Base-by-base conservation (phyloP, 2,113 vertebrate genomes). In the Cheirogaleus medius region DNA sequence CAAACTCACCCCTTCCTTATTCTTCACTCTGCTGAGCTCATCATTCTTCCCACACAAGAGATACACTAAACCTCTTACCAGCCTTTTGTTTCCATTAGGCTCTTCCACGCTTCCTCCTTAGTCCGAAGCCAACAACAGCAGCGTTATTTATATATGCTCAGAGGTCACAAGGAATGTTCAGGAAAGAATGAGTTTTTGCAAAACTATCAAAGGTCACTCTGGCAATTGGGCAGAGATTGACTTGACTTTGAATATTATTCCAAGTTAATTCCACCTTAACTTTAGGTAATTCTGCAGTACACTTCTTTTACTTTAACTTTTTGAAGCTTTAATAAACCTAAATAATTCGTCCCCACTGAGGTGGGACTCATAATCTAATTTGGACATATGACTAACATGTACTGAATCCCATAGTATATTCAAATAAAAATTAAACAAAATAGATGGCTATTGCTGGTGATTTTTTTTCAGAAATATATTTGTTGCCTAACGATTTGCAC, bases 391-490 rank as follows among this genome's bases (percentile, higher is more conserved):
- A 47, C 23, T 74, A 87, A 60, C 20, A 87, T 27, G 39, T 11
- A 29, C 74, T 80, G 44, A 84, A 73, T 87, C 7, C 5, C 27
- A 91, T 68, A n/a, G 3, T 74, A 47, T 81, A 47, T 37, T 91
- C n/a, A 93, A 85, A 84, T 69, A 94, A 85, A 95, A 95, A 47
- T 47, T 52, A 42, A 90, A 73, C 34, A 71, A 86, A 81, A 25
- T 27, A 68, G 20, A 81, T 60, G 54, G 39, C 25, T 88, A 34
- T 23, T 52, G 42, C 5, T 85, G 3, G 42, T 58, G 10, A n/a
- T 44, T 76, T 44, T 42, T 56, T 39, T 47, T 8, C 18, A 29
- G 14, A 94, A 91, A 71, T 66, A 39, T 5, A 71, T 56, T 63
- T 49, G 4, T 91, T 76, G n/a, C 69, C 52, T 68, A 60, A 94